Percentiles rank a stretch among this genome's conserved stretches.
Evolutionary conservation across 2,113 vertebrate genomes (phyloP).

Genomic region (Corythaixoides concolor): DNA sequence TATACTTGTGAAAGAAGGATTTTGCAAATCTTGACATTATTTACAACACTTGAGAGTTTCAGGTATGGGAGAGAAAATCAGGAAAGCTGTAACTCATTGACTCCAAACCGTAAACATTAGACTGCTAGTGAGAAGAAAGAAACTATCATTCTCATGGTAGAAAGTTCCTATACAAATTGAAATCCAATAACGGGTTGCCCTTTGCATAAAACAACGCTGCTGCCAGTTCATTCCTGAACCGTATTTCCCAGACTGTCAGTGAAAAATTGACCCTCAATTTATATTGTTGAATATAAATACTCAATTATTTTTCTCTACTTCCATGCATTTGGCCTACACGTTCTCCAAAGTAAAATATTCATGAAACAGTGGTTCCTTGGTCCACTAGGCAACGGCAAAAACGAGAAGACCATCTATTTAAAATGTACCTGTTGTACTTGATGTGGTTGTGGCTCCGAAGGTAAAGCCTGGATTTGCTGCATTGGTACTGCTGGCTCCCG

Average conservation of each 20-base stretch:
- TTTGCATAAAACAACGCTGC: not conserved
- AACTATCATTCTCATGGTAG: not conserved
- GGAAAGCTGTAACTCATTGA: not conserved
- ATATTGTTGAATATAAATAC: not conserved
- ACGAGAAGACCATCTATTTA: not conserved
- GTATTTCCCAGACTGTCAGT: not conserved
- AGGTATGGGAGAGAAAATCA: not conserved
- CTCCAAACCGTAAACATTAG: not conserved
- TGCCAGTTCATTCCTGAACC: not conserved
- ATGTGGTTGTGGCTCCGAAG: slow-evolving; percentile 82
- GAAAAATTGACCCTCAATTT: not conserved
- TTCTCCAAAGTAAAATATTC: not conserved
- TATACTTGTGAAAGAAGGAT: not conserved
- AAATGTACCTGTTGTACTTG: slow-evolving; percentile 82
- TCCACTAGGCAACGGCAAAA: not conserved
- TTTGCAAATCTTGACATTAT: not conserved
- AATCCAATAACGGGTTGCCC: not conserved
- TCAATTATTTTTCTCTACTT: not conserved
- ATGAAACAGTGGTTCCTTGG: not conserved
- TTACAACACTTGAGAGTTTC: not conserved
- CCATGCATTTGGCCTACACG: not conserved
- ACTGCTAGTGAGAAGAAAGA: not conserved
- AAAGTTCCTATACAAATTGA: not conserved
- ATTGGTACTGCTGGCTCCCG: slow-evolving; percentile 55
- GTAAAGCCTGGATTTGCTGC: slow-evolving; percentile 76